phyloP scores from a whole-genome alignment of 2,888 invertebrate species.

The Parnassius orleans region DNA sequence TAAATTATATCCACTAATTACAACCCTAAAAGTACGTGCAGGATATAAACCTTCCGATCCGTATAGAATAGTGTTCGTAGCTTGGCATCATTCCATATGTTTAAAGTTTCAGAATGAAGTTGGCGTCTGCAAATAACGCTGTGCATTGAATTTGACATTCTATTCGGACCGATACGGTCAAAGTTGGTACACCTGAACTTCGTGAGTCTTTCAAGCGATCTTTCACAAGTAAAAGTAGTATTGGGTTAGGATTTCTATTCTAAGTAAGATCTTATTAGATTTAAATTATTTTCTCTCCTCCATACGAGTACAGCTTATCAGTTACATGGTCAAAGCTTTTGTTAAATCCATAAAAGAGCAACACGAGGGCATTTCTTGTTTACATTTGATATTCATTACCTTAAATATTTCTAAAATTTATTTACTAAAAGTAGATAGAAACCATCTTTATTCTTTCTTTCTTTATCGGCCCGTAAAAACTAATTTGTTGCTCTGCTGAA shows the following conservation, averaged over 20 bases:
- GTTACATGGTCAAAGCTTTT: too few relatives aligned
- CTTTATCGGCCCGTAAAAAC: not conserved
- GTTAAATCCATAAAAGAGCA: too few relatives aligned
- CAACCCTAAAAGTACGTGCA: not conserved
- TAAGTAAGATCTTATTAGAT: too few relatives aligned
- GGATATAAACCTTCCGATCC: not conserved
- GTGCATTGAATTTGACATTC: conserved; percentile 18
- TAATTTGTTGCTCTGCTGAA: too few relatives aligned
- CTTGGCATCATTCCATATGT: conserved; percentile 5
- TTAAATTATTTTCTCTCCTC: too few relatives aligned
- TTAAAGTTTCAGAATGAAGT: conserved; percentile 8
- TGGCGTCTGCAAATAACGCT: conserved; percentile 11
- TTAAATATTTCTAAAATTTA: not conserved
- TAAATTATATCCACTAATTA: not conserved
- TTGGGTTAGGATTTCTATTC: too few relatives aligned
- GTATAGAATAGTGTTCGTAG: not conserved
- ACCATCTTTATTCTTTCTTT: not conserved
- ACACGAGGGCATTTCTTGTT: too few relatives aligned
- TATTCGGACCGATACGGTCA: conserved; percentile 2
- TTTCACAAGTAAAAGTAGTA: not conserved
- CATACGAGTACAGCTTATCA: too few relatives aligned
- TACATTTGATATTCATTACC: too few relatives aligned
- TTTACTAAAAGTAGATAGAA: not conserved
- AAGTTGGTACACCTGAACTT: conserved; percentile 1
- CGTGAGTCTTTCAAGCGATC: not conserved